These are phyloP conservation scores for Lagopus muta DNA, from an alignment of 2,113 vertebrate genomes.

Conservation along the genomic window DNA sequence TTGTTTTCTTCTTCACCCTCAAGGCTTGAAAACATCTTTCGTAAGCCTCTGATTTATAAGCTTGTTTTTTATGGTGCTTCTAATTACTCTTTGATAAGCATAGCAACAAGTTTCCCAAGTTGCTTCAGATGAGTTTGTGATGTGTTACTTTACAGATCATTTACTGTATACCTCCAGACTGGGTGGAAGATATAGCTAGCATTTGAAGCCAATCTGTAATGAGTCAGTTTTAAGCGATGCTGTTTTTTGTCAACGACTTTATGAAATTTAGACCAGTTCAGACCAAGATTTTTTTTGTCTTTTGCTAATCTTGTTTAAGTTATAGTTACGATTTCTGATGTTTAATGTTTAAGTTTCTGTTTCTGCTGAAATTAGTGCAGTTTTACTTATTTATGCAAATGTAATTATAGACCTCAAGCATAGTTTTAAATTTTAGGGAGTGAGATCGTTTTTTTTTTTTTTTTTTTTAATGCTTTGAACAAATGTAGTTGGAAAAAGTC, in stretches of 20 bases:
- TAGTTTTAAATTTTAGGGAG: background rate
- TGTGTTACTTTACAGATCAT: background rate
- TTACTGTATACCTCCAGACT: background rate
- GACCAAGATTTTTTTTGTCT: accelerated
- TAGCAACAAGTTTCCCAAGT: background rate
- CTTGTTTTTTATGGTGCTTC: background rate
- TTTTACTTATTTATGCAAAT: background rate
- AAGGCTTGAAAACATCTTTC: background rate
- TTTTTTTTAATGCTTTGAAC: background rate
- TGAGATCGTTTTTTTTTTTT: background rate
- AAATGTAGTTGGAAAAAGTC: background rate
- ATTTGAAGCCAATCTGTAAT: background rate
- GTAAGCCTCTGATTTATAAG: background rate
- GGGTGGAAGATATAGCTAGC: background rate
- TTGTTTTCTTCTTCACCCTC: background rate
- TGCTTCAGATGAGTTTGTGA: background rate
- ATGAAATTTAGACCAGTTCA: background rate
- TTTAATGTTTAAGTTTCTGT: background rate
- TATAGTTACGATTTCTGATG: background rate
- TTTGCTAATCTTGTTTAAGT: background rate
- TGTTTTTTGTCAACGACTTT: background rate
- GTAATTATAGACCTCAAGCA: background rate
- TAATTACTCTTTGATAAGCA: background rate
- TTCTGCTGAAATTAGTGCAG: background rate
- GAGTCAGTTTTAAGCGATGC: background rate